phyloP scores from a whole-genome alignment of 2,888 invertebrate species.

The Beris chalybata region DNA sequence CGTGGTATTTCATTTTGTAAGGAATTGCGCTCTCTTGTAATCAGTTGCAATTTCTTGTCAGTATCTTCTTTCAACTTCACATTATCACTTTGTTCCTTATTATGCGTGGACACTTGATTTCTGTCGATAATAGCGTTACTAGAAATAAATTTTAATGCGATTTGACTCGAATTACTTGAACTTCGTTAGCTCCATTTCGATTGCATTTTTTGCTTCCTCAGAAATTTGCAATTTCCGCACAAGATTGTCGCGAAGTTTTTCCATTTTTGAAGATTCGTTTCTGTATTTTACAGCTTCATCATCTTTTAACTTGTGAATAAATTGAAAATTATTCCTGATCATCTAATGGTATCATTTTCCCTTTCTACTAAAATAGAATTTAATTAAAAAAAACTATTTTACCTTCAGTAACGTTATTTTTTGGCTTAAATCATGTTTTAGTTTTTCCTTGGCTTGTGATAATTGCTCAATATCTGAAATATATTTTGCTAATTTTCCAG shows the following conservation, averaged over 20 bases:
- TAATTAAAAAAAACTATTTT: background rate
- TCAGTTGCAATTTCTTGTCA: constrained; percentile 49
- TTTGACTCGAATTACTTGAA: constrained; percentile 20
- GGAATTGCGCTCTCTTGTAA: constrained; percentile 52
- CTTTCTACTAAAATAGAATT: no score
- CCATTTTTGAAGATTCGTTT: constrained; percentile 49
- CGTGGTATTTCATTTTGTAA: constrained; percentile 47
- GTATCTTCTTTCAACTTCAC: constrained; percentile 42
- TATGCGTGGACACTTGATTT: constrained; percentile 29
- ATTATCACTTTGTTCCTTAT: constrained; percentile 35
- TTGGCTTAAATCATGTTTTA: constrained; percentile 49
- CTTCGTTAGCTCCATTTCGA: constrained; percentile 47
- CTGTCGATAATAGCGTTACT: constrained; percentile 1
- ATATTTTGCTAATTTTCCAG: constrained; percentile 52
- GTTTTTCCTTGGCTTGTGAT: constrained; percentile 50
- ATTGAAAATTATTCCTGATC: background rate
- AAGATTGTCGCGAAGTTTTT: constrained; percentile 50
- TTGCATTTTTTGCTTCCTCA: constrained; percentile 47
- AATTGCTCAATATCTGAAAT: constrained; percentile 52
- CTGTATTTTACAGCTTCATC: constrained; percentile 52
- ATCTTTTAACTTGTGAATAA: constrained; percentile 47
- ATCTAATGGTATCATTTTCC: background rate
- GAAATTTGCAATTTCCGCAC: constrained; percentile 49
- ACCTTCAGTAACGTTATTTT: constrained; percentile 51
- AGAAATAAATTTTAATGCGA: constrained; percentile 1